These are phyloP conservation scores for Gymnothorax reevesii DNA, from an alignment of 2,797 vertebrate genomes.

Conservation along the genomic window DNA sequence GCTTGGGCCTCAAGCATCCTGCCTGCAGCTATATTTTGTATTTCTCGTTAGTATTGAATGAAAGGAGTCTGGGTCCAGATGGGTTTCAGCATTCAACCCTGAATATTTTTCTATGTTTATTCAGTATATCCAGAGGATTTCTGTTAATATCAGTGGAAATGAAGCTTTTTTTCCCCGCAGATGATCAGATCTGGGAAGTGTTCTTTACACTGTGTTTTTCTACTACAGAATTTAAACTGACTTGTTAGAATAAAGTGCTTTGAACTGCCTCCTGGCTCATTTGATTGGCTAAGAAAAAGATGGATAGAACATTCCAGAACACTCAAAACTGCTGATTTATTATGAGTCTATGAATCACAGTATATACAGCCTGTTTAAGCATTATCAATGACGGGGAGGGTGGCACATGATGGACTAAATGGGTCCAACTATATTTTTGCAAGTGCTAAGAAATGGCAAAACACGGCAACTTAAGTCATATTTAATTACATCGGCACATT, in stretches of 20 bases:
- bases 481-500: background rate
- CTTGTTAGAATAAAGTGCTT: slow-evolving; percentile 62
- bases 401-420: no score
- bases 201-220: slow-evolving; percentile 38
- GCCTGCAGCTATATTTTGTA: background rate
- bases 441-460: background rate
- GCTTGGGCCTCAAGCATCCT: background rate
- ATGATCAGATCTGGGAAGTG: background rate
- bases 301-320: background rate
- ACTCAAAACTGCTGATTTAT: background rate
- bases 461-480: background rate
- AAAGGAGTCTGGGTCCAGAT: background rate
- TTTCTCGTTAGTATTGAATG: background rate
- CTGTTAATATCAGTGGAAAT: background rate
- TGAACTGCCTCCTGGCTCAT: background rate
- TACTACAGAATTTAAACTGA: slow-evolving; percentile 50
- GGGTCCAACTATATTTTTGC: no score
- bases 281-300: background rate
- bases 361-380: no score
- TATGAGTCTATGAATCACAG: no score
- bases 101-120: slow-evolving; percentile 13
- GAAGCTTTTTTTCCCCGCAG: background rate
- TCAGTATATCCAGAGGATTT: background rate
- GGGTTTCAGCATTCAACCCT: background rate
- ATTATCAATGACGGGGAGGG: no score